phyloP scores from a whole-genome alignment of 2,888 invertebrate genomes.

The Dusona sp. region DNA sequence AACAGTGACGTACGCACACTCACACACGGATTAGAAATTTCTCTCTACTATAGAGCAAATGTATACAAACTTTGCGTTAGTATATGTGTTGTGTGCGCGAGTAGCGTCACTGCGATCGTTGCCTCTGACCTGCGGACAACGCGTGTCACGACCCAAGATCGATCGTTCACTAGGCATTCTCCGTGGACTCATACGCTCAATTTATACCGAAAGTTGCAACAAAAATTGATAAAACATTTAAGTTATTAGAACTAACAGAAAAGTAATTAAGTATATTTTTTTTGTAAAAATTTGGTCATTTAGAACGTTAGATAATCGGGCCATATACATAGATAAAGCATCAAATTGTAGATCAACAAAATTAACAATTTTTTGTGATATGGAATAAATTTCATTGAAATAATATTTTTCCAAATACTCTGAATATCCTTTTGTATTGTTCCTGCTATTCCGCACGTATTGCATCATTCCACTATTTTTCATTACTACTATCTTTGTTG shows the following conservation, averaged over 20 bases:
- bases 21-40: slow-evolving; percentile 8
- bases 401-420: too few relatives aligned
- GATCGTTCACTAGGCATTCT: slow-evolving; percentile 54
- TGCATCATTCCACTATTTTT: neutral
- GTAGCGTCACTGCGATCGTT: slow-evolving; percentile 56
- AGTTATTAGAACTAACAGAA: neutral
- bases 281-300: neutral
- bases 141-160: slow-evolving; percentile 67
- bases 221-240: neutral
- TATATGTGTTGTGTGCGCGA: slow-evolving; percentile 10
- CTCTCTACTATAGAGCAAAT: slow-evolving; percentile 24
- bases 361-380: neutral
- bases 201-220: neutral
- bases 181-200: slow-evolving; percentile 8
- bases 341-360: too few relatives aligned
- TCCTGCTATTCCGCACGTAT: too few relatives aligned
- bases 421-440: too few relatives aligned
- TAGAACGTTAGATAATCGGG: too few relatives aligned
- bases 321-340: too few relatives aligned
- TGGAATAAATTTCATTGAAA: neutral
- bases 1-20: slow-evolving; percentile 26
- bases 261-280: neutral
- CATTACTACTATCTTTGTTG: neutral
- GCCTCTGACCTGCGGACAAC: slow-evolving; percentile 67
- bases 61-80: slow-evolving; percentile 7